Evolutionary conservation across 2,888 invertebrate genomes (phyloP).

Genomic region (Drosophila algonquin): DNA sequence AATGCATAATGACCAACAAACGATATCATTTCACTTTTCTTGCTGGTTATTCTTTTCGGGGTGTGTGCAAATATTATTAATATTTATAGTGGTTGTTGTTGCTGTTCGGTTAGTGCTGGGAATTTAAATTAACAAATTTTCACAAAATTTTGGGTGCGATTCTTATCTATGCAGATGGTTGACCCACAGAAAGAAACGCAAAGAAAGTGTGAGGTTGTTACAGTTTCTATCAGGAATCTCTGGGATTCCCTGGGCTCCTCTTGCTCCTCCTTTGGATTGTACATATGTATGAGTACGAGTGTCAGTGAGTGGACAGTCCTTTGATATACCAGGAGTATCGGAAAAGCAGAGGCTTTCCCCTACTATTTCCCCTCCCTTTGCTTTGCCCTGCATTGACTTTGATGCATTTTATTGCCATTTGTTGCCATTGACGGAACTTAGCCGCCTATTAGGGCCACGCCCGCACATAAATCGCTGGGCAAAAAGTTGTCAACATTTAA

Average conservation of each 20-base stretch:
- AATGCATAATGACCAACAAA: conserved; percentile 69
- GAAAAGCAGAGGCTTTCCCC: not conserved
- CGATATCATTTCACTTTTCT: conserved; percentile 74
- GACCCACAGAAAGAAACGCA: conserved; percentile 4
- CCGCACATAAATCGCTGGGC: conserved; percentile 15
- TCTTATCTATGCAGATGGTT: conserved; percentile 58
- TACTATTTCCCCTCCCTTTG: not conserved
- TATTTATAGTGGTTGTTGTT: conserved; percentile 42
- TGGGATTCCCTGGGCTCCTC: too few relatives aligned
- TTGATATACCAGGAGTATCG: not conserved
- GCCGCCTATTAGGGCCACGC: conserved; percentile 4
- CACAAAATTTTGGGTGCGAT: conserved; percentile 45
- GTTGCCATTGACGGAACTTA: not conserved
- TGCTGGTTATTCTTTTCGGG: conserved; percentile 27
- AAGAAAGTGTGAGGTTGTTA: conserved; percentile 56
- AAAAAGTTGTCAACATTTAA: conserved; percentile 32
- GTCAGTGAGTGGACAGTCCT: not conserved
- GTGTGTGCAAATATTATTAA: conserved; percentile 48
- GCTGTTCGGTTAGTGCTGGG: conserved; percentile 50
- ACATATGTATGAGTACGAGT: too few relatives aligned
- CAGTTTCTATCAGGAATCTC: not conserved
- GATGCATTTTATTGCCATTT: conserved; percentile 12
- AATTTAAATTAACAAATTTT: conserved; percentile 77
- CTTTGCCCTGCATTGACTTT: conserved; percentile 6
- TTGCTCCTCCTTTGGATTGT: too few relatives aligned